These are phyloP conservation scores for Mormyrops attenuatus DNA, from an alignment of 2,797 vertebrate genomes.

Conservation along the genomic window DNA sequence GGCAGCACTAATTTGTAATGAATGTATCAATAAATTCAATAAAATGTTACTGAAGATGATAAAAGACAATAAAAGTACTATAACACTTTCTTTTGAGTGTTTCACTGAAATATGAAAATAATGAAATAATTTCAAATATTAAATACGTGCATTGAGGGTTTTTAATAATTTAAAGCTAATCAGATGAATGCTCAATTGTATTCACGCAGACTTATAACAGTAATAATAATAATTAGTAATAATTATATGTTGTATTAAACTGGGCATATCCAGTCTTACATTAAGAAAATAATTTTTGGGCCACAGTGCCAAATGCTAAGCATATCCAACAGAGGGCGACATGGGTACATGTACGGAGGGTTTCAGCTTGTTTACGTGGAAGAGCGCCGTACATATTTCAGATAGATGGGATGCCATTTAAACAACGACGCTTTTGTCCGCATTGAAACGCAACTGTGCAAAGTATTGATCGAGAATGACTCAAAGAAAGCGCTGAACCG, in stretches of 20 bases:
- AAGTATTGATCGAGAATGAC: not conserved
- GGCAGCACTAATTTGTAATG: not conserved
- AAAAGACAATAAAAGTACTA: not conserved
- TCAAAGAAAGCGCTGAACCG: not conserved
- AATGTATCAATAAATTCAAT: not conserved
- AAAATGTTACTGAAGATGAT: not conserved
- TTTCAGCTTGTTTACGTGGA: not conserved
- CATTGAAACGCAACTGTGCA: not conserved
- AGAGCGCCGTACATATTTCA: not conserved
- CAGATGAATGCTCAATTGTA: not conserved
- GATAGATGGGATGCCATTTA: not conserved
- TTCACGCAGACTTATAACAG: not conserved
- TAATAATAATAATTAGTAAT: not conserved
- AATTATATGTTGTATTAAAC: not conserved
- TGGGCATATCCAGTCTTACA: not conserved
- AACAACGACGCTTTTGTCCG: not conserved
- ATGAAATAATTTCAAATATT: not conserved
- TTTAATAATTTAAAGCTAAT: not conserved
- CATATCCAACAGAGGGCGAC: slow-evolving; percentile 5
- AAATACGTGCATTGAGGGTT: not conserved
- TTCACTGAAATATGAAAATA: not conserved
- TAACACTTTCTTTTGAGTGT: not conserved
- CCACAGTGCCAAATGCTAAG: not conserved
- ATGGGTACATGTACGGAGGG: not conserved
- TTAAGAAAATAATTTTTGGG: not conserved